These are phyloP conservation scores for Ceramica pisi DNA, from an alignment of 2,888 invertebrate genomes.

Conservation along the genomic window DNA sequence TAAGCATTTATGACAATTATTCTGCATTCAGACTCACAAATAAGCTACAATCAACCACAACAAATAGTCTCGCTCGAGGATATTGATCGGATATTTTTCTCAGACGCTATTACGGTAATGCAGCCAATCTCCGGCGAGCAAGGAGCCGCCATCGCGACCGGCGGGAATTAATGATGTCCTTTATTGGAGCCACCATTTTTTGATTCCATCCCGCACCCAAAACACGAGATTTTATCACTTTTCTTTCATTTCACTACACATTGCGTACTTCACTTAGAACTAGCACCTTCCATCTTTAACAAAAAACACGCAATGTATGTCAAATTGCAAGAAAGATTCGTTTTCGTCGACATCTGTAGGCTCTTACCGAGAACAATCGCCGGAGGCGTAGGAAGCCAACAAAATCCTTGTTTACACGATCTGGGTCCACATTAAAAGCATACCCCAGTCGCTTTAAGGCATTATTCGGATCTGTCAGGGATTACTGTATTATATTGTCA, in stretches of 20 bases:
- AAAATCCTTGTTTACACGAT: constrained; percentile 86
- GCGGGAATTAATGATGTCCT: constrained; percentile 93
- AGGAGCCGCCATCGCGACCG: constrained; percentile 72
- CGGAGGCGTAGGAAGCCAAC: constrained; percentile 79
- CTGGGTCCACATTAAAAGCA: constrained; percentile 82
- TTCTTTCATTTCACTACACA: constrained; percentile 21
- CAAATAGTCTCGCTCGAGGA: constrained; percentile 72
- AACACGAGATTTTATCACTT: not conserved
- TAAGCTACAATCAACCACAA: constrained; percentile 63
- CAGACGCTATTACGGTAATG: constrained; percentile 82
- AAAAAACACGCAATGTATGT: constrained; percentile 39
- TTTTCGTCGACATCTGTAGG: constrained; percentile 5
- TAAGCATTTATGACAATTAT: not conserved
- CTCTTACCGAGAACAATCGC: constrained; percentile 54
- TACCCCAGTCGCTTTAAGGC: constrained; percentile 81
- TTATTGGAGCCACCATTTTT: constrained; percentile 93
- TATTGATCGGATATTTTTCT: constrained; percentile 86
- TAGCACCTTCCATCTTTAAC: not conserved
- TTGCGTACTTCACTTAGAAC: constrained; percentile 2
- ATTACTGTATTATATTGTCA: constrained; percentile 75
- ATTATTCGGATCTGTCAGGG: constrained; percentile 79
- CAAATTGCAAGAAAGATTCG: not conserved
- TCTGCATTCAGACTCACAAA: constrained; percentile 14
- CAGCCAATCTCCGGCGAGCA: constrained; percentile 80
- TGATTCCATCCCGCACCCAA: constrained; percentile 84